Evolutionary conservation across 1,140 invertebrate genomes (phyloP).

Genomic region (Megalopta genalis): DNA sequence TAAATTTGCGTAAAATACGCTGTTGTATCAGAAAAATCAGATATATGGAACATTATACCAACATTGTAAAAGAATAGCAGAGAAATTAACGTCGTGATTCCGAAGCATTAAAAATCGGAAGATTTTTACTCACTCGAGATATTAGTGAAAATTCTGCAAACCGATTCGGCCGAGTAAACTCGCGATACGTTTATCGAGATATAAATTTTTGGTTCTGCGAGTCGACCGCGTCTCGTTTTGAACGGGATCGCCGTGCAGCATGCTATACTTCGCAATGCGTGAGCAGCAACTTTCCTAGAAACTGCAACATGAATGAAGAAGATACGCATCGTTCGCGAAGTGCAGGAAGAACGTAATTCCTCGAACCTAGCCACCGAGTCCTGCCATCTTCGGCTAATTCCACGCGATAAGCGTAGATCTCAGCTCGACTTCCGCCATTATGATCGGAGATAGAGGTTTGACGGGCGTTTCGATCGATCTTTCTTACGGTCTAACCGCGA

Average conservation of each 20-base stretch:
- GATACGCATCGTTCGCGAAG: slow-evolving; percentile 65
- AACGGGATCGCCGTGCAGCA: too few relatives aligned
- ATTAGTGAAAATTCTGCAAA: background rate
- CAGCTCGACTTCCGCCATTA: slow-evolving; percentile 52
- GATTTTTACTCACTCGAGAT: too few relatives aligned
- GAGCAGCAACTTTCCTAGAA: slow-evolving; percentile 59
- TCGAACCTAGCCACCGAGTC: slow-evolving; percentile 60
- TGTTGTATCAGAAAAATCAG: too few relatives aligned
- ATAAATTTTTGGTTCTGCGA: slow-evolving; percentile 45
- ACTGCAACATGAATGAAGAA: slow-evolving; percentile 52
- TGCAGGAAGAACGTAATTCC: slow-evolving; percentile 65
- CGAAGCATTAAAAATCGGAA: too few relatives aligned
- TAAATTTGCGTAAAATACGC: too few relatives aligned
- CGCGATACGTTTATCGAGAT: background rate
- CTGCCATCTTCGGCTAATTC: slow-evolving; percentile 56
- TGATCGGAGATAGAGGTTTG: slow-evolving; percentile 36
- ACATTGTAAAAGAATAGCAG: too few relatives aligned
- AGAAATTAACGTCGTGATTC: too few relatives aligned
- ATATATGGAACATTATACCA: too few relatives aligned
- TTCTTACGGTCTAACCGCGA: background rate
- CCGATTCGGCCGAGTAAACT: too few relatives aligned
- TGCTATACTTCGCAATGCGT: slow-evolving; percentile 50
- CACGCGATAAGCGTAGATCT: slow-evolving; percentile 53
- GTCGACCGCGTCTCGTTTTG: slow-evolving; percentile 32
- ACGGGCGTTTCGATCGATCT: slow-evolving; percentile 19